These are phyloP conservation scores for Panzeria rudis DNA, from an alignment of 2,888 invertebrate genomes.

Conservation along the genomic window DNA sequence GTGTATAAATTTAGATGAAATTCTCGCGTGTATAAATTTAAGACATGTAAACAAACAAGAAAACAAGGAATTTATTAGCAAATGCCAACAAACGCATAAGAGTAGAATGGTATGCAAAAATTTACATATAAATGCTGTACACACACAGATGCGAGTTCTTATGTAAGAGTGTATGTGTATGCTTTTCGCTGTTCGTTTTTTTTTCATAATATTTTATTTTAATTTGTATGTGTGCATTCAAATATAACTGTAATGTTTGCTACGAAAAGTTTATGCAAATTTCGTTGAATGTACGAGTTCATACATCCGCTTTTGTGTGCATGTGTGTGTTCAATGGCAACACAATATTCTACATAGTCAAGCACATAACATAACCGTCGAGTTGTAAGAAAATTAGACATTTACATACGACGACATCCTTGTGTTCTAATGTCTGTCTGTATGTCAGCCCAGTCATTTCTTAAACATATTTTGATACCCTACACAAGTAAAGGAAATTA, in stretches of 20 bases:
- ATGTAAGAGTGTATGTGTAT: neutral
- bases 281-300: conserved; percentile 46
- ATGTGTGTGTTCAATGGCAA: conserved; percentile 23
- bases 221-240: conserved; percentile 64
- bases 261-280: conserved; percentile 68
- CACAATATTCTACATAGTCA: conserved; percentile 61
- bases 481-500: neutral
- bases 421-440: conserved; percentile 41
- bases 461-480: conserved; percentile 10
- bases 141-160: neutral
- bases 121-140: conserved; percentile 40
- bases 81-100: conserved; percentile 67
- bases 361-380: conserved; percentile 60
- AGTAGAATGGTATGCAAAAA: conserved; percentile 60
- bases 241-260: conserved; percentile 63
- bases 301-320: conserved; percentile 22
- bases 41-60: conserved; percentile 60
- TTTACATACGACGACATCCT: conserved; percentile 69
- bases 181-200: neutral
- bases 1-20: neutral
- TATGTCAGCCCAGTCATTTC: conserved; percentile 34
- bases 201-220: conserved; percentile 39
- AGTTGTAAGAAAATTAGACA: conserved; percentile 70
- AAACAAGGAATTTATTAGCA: conserved; percentile 69
- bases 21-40: conserved; percentile 65